These are phyloP conservation scores for Tamandua tetradactyla DNA, from an alignment of 2,797 vertebrate species.

Conservation along the genomic window DNA sequence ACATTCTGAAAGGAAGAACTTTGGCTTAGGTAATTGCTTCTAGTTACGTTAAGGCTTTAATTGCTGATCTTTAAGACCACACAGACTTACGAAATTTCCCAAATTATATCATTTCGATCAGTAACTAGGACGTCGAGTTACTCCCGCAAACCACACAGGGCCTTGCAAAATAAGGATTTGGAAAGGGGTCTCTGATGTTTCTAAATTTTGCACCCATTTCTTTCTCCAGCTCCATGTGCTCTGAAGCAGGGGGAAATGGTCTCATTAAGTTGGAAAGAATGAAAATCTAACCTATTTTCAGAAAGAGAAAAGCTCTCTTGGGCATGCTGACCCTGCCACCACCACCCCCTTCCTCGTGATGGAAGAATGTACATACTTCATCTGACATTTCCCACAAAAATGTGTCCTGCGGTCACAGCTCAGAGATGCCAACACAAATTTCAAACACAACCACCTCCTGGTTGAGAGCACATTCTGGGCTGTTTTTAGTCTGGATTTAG, in stretches of 20 bases:
- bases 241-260: neutral
- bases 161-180: constrained; percentile 41
- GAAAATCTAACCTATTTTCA: constrained; percentile 36
- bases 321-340: neutral
- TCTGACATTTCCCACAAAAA: constrained; percentile 64
- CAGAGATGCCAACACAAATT: constrained; percentile 55
- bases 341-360: neutral
- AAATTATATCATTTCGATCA: constrained; percentile 67
- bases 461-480: neutral
- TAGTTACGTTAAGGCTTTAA: constrained; percentile 24
- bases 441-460: neutral
- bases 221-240: constrained; percentile 15
- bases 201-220: neutral
- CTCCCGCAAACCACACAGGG: constrained; percentile 44
- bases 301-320: constrained; percentile 11
- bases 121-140: constrained; percentile 47
- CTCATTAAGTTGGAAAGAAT: constrained; percentile 48
- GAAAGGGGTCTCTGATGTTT: neutral
- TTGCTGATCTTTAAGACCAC: constrained; percentile 36
- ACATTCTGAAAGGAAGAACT: constrained; percentile 33
- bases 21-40: neutral
- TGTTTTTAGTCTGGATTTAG: constrained; percentile 29
- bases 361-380: constrained; percentile 54
- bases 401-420: constrained; percentile 36
- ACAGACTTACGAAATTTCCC: constrained; percentile 54